Evolutionary conservation across 2,113 vertebrate genomes (phyloP).

Genomic region (Chloropsis hardwickii): DNA sequence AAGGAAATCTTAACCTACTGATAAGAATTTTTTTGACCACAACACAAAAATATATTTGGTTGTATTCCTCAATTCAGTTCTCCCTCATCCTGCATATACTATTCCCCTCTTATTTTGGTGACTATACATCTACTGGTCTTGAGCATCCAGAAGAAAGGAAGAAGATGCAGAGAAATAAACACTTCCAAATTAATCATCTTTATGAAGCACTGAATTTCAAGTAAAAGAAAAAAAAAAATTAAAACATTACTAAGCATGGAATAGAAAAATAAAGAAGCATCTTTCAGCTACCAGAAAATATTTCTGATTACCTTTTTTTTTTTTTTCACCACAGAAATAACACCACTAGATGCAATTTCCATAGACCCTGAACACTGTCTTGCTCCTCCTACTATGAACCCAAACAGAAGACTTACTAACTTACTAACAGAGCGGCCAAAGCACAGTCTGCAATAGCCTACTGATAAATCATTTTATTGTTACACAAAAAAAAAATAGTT

Average conservation of each 20-base stretch:
- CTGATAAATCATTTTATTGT: not conserved
- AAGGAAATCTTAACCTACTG: not conserved
- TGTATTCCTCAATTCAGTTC: not conserved
- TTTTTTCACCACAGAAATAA: not conserved
- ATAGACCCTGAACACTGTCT: not conserved
- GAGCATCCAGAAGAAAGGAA: not conserved
- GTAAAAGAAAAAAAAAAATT: not conserved
- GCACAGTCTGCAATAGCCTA: not conserved
- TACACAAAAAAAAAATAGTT: not conserved
- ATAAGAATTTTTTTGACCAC: not conserved
- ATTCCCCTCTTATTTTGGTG: not conserved
- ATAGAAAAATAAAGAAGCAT: not conserved
- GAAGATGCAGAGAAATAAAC: not conserved
- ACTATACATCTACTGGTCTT: not conserved
- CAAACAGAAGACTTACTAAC: not conserved
- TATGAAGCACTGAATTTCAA: not conserved
- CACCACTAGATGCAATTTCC: not conserved
- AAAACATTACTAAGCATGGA: not conserved
- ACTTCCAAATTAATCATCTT: not conserved
- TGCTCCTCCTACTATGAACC: not conserved
- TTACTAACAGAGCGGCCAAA: not conserved
- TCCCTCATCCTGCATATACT: not conserved
- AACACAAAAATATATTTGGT: not conserved
- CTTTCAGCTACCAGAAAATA: not conserved
- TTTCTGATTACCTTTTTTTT: not conserved